These are phyloP conservation scores for Austrolebias charrua DNA, from an alignment of 2,797 vertebrate genomes.

Conservation along the genomic window DNA sequence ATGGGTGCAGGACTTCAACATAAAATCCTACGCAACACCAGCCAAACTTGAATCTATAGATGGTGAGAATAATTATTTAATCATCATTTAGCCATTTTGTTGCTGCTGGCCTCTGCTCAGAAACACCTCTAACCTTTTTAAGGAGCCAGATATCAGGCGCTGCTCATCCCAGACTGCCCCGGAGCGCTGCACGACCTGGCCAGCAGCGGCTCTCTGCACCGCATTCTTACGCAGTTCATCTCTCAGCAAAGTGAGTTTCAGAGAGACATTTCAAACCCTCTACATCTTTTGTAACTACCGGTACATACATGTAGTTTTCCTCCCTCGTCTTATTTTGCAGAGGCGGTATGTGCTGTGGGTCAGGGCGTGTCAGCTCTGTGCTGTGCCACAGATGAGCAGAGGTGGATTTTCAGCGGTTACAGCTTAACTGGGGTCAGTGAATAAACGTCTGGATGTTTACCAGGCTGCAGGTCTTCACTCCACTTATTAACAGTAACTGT, in stretches of 20 bases:
- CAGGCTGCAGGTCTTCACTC: slow-evolving; percentile 2
- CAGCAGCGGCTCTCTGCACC: slow-evolving; percentile 93
- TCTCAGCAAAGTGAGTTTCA: slow-evolving; percentile 85
- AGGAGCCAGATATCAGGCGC: slow-evolving; percentile 92
- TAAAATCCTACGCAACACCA: slow-evolving; percentile 89
- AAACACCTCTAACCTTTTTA: slow-evolving; percentile 25
- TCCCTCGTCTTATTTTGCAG: slow-evolving; percentile 63
- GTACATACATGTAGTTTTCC: neutral
- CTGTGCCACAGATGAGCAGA: slow-evolving; percentile 88
- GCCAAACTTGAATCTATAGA: slow-evolving; percentile 97
- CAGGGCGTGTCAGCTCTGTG: slow-evolving; percentile 93
- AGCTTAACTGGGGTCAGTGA: slow-evolving; percentile 91
- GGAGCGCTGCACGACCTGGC: slow-evolving; percentile 91
- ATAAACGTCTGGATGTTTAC: neutral
- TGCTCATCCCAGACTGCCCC: slow-evolving; percentile 93
- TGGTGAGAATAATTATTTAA: slow-evolving; percentile 72
- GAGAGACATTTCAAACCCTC: neutral
- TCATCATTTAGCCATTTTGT: neutral
- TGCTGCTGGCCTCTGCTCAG: slow-evolving; percentile 15
- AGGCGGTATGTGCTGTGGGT: slow-evolving; percentile 92
- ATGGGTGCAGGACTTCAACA: slow-evolving; percentile 95
- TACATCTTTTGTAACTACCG: neutral
- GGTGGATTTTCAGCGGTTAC: slow-evolving; percentile 91
- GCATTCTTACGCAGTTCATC: slow-evolving; percentile 91
- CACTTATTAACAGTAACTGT: slow-evolving; percentile 13